Evolutionary conservation across 2,888 invertebrate species (phyloP).

Genomic region (Dicranocentrus wangi): DNA sequence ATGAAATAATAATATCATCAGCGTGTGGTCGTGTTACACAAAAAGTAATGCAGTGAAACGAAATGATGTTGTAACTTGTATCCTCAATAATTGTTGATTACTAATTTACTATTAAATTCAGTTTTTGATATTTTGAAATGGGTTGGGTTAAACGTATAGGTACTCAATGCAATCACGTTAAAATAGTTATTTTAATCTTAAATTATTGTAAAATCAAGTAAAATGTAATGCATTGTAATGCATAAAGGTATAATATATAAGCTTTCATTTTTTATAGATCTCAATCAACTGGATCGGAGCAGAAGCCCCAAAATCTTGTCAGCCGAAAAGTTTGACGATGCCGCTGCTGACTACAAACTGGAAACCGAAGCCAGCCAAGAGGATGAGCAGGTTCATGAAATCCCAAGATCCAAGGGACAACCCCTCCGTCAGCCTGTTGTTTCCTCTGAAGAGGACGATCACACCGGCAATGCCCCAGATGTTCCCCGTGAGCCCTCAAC

Average conservation of each 20-base stretch:
- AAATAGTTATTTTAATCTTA: too few species aligned
- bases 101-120: background rate
- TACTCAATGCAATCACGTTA: too few species aligned
- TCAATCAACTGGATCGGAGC: constrained; percentile 62
- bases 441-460: constrained; percentile 50
- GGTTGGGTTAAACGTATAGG: too few species aligned
- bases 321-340: constrained; percentile 52
- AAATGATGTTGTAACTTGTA: constrained; percentile 25
- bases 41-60: background rate
- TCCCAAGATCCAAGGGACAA: constrained; percentile 54
- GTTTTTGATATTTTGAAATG: background rate
- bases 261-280: constrained; percentile 34
- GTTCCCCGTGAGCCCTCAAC: constrained; percentile 45
- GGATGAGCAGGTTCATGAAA: constrained; percentile 51
- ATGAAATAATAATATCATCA: background rate
- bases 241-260: constrained; percentile 5
- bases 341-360: constrained; percentile 59
- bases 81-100: background rate
- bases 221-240: too few species aligned
- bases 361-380: constrained; percentile 64
- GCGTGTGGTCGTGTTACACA: background rate
- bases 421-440: constrained; percentile 35
- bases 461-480: constrained; percentile 39
- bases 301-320: constrained; percentile 56
- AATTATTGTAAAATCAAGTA: too few species aligned